Conservation (phyloP, 1,140 invertebrate genomes). For the Drosophila rufa region DNA sequence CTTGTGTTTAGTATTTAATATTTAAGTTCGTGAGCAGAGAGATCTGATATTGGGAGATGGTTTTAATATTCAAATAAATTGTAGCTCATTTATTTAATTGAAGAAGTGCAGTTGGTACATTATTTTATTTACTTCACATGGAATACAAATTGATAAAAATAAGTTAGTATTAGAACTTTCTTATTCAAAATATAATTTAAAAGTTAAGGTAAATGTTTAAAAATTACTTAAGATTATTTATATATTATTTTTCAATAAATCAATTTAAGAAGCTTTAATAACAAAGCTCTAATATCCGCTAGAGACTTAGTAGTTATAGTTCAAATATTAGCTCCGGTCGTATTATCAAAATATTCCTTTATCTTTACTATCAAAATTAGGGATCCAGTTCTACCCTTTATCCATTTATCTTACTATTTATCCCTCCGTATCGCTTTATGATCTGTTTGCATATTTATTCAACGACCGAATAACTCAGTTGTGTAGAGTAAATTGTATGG, state of each 20-base stretch:
- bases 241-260: too few species aligned
- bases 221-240: not conserved
- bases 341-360: not conserved
- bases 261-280: too few species aligned
- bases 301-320: too few species aligned
- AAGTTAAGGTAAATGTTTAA: not conserved
- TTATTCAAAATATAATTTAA: too few species aligned
- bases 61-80: too few species aligned
- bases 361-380: not conserved
- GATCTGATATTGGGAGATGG: not conserved
- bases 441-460: constrained; percentile 38
- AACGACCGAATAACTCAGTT: constrained; percentile 34
- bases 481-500: constrained; percentile 48
- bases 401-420: constrained; percentile 10
- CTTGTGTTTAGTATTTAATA: not conserved
- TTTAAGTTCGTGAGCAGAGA: not conserved
- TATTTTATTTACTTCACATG: too few species aligned
- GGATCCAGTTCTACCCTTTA: not conserved
- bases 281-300: too few species aligned
- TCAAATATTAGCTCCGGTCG: too few species aligned
- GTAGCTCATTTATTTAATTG: not conserved
- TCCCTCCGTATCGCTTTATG: constrained; percentile 22
- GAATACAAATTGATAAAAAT: too few species aligned
- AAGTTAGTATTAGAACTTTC: too few species aligned
- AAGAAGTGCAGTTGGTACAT: not conserved